Conservation (phyloP, 2,113 vertebrate species). For the Gorsachius goisagi region DNA sequence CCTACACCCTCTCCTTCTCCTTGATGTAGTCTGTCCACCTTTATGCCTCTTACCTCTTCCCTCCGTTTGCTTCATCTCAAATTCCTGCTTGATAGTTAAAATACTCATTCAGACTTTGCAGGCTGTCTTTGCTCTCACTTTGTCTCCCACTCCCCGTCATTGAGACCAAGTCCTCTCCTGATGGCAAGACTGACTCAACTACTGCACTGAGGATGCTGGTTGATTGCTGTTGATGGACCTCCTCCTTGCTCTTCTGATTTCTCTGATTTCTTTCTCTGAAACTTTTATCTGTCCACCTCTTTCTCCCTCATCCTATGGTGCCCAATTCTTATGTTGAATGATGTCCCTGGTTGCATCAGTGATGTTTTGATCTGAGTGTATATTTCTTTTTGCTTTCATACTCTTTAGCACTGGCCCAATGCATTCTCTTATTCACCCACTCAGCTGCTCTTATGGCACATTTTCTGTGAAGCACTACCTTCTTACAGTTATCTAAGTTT, state of each 20-base stretch:
- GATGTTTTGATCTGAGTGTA: background rate
- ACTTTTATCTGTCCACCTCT: background rate
- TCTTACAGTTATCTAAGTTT: background rate
- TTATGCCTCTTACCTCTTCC: background rate
- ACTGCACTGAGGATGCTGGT: background rate
- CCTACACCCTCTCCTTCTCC: background rate
- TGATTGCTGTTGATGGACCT: background rate
- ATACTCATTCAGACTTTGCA: background rate
- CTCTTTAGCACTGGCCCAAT: background rate
- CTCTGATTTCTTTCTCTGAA: background rate
- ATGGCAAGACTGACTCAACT: background rate
- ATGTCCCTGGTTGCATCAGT: background rate
- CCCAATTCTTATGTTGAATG: background rate
- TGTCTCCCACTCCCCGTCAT: background rate
- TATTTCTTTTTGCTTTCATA: background rate
- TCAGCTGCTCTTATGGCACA: background rate
- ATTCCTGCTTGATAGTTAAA: background rate
- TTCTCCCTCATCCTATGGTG: background rate
- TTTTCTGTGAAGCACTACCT: background rate
- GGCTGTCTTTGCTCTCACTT: background rate
- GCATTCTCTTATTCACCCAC: background rate
- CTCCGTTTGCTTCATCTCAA: background rate
- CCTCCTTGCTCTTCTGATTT: background rate
- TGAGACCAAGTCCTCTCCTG: background rate
- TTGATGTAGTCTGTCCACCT: background rate